Base-by-base conservation (phyloP, 2,113 vertebrate genomes). In the Agelaius phoeniceus region DNA sequence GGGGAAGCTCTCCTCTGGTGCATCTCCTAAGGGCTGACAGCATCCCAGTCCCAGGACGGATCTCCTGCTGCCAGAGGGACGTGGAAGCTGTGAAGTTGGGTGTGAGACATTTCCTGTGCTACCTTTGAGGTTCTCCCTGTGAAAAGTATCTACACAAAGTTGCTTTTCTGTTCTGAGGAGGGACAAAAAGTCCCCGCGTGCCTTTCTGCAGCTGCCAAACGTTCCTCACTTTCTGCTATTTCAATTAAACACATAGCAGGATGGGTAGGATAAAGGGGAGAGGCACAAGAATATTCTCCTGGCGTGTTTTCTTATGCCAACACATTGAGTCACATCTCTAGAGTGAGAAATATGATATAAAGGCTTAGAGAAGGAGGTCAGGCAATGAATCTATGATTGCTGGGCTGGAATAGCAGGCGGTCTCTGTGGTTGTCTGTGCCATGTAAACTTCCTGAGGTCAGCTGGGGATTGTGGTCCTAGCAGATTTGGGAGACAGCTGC, bases 311-410 rank as follows among this genome's bases (percentile, higher is more conserved):
- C 74, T 65, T 94, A 76, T 95, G 95, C 96, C 95, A 96, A 91
- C 84, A 66, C 74, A 82, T 48, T 97, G 91, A 95, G 84, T 96
- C 95, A 96, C 93, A 19, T 96, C 81, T 95, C 81, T 73, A 54
- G 84, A 84, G 95, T 48, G 62, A 94, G 96, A 97, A 97, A 97
- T 94, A 94, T 23, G 96, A 97, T 97, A 89, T 35, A 76, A 91
- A 93, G 87, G 58, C 89, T 95, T 82, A 54, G 81, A 93, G 93
- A 89, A 93, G 62, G 95, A 96, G 96, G 96, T 96, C 95, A 96
- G 87, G 84, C 87, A 94, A 49, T 75, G 87, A 22, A 68, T 62
- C 48, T 48, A 2, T 95, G 94, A 94, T 93, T 96, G 95, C 1
- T 39, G 84, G 93, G 87, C 84, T 95, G 89, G 68, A 89, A 68